Base-by-base conservation (phyloP, 2,113 vertebrate genomes). In the Macquaria australasica region DNA sequence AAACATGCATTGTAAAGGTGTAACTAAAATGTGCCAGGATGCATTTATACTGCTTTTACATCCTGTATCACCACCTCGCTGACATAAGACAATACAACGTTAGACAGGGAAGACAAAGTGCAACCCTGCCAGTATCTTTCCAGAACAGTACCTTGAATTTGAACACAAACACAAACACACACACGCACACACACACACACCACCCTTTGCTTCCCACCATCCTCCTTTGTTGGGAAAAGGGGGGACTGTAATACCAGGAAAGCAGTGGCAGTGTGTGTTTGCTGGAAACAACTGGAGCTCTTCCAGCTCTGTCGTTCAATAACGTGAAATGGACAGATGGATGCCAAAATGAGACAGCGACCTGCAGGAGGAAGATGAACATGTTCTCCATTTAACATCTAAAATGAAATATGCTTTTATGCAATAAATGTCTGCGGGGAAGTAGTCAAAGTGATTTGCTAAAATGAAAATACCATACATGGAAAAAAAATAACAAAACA, bases 201-300 rank as follows among this genome's bases (percentile, higher is more conserved):
- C 34, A 8, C n/a, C 43, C 45, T 76, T 60, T 75, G 48, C 83
- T 89, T 91, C 89, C 79, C 76, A 83, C 80, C 67, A 85, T 11
- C 58, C 81, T 87, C 82, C 78, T 85, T 87, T 92, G 90, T 94
- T 92, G 90, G 92, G 88, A 90, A 95, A 91, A 83, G 50, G 63
- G 75, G 79, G 84, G 79, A 89, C 79, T 86, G 85, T 75, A 82
- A 87, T 94, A 91, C 93, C 94, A 93, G 95, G 93, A 95, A 95
- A 81, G 75, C 84, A 78, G 86, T 71, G 53, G 83, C 91, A 83
- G 23, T 77, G 63, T 12, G 39, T 83, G 63, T 88, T 96, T 95
- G 91, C 94, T 93, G 94, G 93, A 95, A 95, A 91, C 88, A 78
- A 92, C 85, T 95, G 94, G 94, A 94, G 63, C 84, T 84, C 87